These are phyloP conservation scores for Oxyteleia sp. DNA, from an alignment of 2,888 invertebrate species.

Conservation along the genomic window DNA sequence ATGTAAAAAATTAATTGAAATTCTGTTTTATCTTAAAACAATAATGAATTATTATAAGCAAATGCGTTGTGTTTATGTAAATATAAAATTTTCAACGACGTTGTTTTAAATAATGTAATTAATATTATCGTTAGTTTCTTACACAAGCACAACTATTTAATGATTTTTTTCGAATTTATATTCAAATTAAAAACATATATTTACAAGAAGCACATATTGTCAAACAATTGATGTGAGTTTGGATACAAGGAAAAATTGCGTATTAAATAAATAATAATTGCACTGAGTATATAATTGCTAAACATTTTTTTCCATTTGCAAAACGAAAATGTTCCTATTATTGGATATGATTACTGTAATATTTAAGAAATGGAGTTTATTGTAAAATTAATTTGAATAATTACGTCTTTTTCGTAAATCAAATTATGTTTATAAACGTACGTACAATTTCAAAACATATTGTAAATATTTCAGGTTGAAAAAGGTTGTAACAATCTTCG, in stretches of 20 bases:
- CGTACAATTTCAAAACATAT: constrained; percentile 19
- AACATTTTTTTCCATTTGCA: no score
- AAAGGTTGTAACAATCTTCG: constrained; percentile 32
- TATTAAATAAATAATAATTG: not conserved
- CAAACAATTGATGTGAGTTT: not conserved
- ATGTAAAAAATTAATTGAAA: constrained; percentile 38
- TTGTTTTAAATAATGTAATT: constrained; percentile 14
- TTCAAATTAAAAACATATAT: constrained; percentile 44
- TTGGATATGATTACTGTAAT: no score
- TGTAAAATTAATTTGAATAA: not conserved
- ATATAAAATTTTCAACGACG: constrained; percentile 16
- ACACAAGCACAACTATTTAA: constrained; percentile 24
- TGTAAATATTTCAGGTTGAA: constrained; percentile 24
- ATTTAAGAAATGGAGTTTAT: not conserved
- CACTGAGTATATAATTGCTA: no score
- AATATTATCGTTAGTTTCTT: constrained; percentile 31
- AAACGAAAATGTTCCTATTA: no score
- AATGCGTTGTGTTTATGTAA: constrained; percentile 61
- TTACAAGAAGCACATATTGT: constrained; percentile 2
- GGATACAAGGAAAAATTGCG: not conserved
- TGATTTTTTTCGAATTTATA: constrained; percentile 37
- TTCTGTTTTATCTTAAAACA: constrained; percentile 41
- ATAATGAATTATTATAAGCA: constrained; percentile 64
- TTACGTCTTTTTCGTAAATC: not conserved
- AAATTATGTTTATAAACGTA: constrained; percentile 11